A percentile compares a stretch with the other conserved stretches of the same genome.
Evolutionary conservation across 2,888 invertebrate species (phyloP).

Genomic region (Coecobrya sp.): DNA sequence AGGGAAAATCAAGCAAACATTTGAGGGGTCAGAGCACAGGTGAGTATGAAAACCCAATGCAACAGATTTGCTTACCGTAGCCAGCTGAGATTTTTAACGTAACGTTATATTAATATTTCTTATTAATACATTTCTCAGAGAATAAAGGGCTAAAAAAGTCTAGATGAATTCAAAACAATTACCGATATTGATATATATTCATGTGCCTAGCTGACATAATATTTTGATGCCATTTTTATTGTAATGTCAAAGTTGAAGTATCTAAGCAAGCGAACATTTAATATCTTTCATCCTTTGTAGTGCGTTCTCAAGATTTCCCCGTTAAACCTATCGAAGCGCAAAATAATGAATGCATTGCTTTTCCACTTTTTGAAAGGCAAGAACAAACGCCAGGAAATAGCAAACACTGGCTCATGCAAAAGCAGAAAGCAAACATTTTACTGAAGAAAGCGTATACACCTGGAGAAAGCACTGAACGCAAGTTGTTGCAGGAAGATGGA

Average conservation of each 20-base stretch:
- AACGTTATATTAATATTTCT: neutral
- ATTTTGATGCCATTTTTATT: neutral
- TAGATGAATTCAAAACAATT: too few relatives aligned
- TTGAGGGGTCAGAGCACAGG: constrained; percentile 77
- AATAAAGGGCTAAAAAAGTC: too few relatives aligned
- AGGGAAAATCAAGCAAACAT: constrained; percentile 78
- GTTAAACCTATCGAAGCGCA: too few relatives aligned
- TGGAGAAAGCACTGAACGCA: too few relatives aligned
- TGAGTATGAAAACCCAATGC: constrained; percentile 24
- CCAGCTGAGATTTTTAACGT: neutral
- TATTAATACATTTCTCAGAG: too few relatives aligned
- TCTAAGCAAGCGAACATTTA: neutral
- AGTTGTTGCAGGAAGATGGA: neutral
- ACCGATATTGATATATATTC: too few relatives aligned
- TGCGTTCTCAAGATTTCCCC: neutral
- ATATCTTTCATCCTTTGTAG: neutral
- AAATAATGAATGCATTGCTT: too few relatives aligned
- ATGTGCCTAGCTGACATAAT: neutral
- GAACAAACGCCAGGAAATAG: too few relatives aligned
- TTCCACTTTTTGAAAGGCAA: too few relatives aligned
- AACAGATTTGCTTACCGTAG: neutral
- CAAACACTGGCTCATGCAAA: too few relatives aligned
- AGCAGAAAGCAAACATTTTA: too few relatives aligned
- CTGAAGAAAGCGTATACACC: too few relatives aligned
- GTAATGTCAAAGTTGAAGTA: constrained; percentile 6